Evolutionary conservation across 2,113 vertebrate species (phyloP), one percentile per base, ranked within the genome.

Genomic region (Hemiprocne comata): DNA sequence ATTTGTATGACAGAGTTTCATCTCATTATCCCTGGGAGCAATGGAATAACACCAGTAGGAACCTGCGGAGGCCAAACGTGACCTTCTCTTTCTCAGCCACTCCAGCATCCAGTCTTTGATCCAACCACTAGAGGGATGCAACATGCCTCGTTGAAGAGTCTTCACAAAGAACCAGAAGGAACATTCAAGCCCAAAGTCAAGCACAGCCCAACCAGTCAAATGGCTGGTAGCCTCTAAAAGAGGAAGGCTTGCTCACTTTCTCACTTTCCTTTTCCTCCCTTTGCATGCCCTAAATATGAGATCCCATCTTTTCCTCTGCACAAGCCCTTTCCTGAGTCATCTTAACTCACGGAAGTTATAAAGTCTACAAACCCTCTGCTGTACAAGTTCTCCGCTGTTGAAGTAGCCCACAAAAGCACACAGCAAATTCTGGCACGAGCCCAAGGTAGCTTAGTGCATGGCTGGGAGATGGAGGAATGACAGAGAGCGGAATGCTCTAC

Each of bases 381-480:
- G 36, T 29, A 40, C 0, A 0, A 24, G 6, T 57, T 80, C 62
- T 13, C 15, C 0, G 0, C 23, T 58, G 21, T 34, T 77, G 58
- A 33, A 42, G 38, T 3, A 65, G 50, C 34, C 29, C 53, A 55
- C 57, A 51, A 65, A 54, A 64, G 19, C 21, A 53, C 24, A 21
- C 11, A 40, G 20, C 2, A 1, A 77, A 70, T 46, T 81, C 55
- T 77, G 72, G 51, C 1, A 1, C 15, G 31, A 73, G 55, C 26
- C 46, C 36, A 66, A 28, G 21, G 38, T 11, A 70, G 46, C 23
- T 50, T 13, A 36, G 15, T 24, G 33, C 38, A 15, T 25, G 24
- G 38, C 33, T 64, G 61, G 53, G 26, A 85, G 36, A 20, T 65
- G 57, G 25, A 89, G n/a, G 34, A 79, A 83, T 6, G 54, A 44